A percentile compares a stretch with the other conserved stretches of the same genome.
These are phyloP conservation scores for Pseudorasbora parva DNA, from an alignment of 2,113 vertebrate genomes.

Conservation along the genomic window DNA sequence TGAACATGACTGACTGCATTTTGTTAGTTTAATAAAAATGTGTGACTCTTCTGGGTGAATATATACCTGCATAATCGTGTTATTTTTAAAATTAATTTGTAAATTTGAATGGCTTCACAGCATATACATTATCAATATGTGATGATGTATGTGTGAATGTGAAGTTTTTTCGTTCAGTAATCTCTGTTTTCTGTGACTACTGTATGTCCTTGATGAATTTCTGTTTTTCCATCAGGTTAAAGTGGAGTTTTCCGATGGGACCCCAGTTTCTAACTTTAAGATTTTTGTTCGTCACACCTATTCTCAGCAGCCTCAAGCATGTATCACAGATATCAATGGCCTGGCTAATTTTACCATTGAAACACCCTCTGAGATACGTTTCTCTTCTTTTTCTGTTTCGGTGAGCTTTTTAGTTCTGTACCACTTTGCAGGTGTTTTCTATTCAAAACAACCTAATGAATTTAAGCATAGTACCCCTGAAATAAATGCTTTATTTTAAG, in stretches of 20 bases:
- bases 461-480: neutral
- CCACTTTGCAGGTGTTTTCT: neutral
- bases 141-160: no score
- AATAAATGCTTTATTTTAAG: neutral
- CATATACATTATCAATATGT: no score
- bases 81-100: no score
- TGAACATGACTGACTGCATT: neutral
- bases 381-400: no score
- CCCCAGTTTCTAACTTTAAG: conserved; percentile 39
- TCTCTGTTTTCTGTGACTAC: neutral
- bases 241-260: conserved; percentile 57
- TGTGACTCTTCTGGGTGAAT: no score
- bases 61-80: no score
- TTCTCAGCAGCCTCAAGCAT: rapidly evolving
- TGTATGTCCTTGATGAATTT: neutral
- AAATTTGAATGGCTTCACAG: no score
- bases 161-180: neutral
- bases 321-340: conserved; percentile 67
- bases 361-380: no score
- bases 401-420: neutral
- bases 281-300: conserved; percentile 43
- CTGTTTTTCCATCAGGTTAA: conserved; percentile 52
- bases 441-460: neutral
- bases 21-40: neutral
- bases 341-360: conserved; percentile 63